phyloP scores from a whole-genome alignment of 2,797 vertebrate genomes.

The Epinephelus malabaricus region DNA sequence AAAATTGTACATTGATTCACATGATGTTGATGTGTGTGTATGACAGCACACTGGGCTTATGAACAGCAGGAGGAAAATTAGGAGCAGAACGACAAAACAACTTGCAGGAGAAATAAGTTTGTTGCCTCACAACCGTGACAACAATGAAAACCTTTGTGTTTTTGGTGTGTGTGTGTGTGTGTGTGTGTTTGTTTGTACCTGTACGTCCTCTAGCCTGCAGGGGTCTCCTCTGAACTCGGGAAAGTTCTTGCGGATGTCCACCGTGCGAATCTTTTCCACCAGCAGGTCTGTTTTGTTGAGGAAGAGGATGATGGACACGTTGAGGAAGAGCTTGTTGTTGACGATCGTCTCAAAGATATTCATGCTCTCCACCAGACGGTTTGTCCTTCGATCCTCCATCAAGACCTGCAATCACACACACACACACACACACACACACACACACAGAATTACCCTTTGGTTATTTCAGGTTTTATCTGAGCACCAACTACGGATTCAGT shows the following conservation, averaged over 20 bases:
- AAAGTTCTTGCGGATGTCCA: slow-evolving; percentile 95
- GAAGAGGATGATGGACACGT: slow-evolving; percentile 98
- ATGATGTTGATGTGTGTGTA: too few relatives aligned
- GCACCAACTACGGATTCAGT: slow-evolving; percentile 51
- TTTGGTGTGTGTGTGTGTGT: neutral
- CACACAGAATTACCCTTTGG: slow-evolving; percentile 12
- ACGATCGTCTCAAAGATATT: slow-evolving; percentile 99
- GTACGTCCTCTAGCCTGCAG: slow-evolving; percentile 92
- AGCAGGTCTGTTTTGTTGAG: slow-evolving; percentile 98
- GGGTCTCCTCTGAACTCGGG: slow-evolving; percentile 94
- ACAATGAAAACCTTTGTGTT: neutral
- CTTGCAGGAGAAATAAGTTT: neutral
- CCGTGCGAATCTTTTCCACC: slow-evolving; percentile 92
- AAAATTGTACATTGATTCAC: neutral
- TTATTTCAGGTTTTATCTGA: slow-evolving; percentile 45
- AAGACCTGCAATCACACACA: slow-evolving; percentile 83
- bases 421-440: slow-evolving; percentile 7
- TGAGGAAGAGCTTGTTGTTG: slow-evolving; percentile 98
- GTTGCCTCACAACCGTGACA: neutral
- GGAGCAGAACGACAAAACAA: neutral
- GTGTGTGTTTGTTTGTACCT: slow-evolving; percentile 66
- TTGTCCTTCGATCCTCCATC: slow-evolving; percentile 97
- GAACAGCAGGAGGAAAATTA: neutral
- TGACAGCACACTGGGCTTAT: neutral
- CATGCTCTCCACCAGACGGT: slow-evolving; percentile 96